Evolutionary conservation across 2,113 vertebrate genomes (phyloP), one percentile per base, ranked within the genome.

Genomic region (Chiloscyllium plagiosum): DNA sequence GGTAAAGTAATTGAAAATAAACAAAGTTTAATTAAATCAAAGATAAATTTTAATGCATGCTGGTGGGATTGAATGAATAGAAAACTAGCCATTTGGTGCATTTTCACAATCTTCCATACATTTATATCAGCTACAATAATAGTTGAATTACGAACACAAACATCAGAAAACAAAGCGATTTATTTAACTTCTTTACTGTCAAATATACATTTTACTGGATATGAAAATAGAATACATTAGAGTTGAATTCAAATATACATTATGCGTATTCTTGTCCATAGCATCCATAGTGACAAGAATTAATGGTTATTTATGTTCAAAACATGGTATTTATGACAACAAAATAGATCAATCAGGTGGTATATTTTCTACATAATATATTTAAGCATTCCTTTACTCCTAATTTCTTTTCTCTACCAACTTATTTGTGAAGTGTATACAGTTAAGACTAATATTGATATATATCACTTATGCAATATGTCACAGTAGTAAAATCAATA

Each of bases 141-240:
- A 70, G 37, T 69, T 94, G n/a, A 22, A 69, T 5, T 42, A 22
- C 20, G 20, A 94, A 47, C 56, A 69, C 13, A 15, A 94, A 47
- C 42, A 95, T 19, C 29, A 52, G 47, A 50, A 47, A 95, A 50
- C 33, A 50, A 72, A 95, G 29, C 42, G 72, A 72, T 72, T 95
- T 1, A 47, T 95, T 95, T 29, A 95, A 72, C 94, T 72, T 69
- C 68, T 97, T 96, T 96, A 97, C 96, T 96, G 65, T 96, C 89
- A 86, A 52, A 95, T 94, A 89, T 96, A 96, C 92, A 95, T 96
- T 96, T 96, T 96, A 96, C 95, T 96, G 69, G 56, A 95, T 95
- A 96, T 29, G 66, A 96, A 96, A 96, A 97, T 95, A 96, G 52
- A 95, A 96, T 80, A 96, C 69, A 72, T 69, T 52, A 72, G 50